Percentiles rank a stretch among this genome's conserved stretches.
phyloP scores from a whole-genome alignment of 2,797 vertebrate species.

The Eremophila alpestris region DNA sequence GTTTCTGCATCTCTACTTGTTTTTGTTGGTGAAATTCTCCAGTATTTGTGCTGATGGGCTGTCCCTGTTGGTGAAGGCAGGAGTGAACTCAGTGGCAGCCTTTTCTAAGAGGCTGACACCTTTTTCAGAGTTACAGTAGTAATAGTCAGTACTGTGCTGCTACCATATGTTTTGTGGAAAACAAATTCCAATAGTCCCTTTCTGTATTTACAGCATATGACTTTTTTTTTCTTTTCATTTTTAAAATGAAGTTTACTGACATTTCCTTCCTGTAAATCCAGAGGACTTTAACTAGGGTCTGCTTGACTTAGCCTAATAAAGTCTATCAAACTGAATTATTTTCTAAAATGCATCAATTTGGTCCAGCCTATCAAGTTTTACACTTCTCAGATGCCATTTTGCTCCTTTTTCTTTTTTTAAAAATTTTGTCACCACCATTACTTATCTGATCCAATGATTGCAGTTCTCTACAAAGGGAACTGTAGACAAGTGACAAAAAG shows the following conservation, averaged over 20 bases:
- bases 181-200: background rate
- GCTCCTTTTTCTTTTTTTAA: background rate
- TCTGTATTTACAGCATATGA: background rate
- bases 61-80: background rate
- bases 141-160: background rate
- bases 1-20: background rate
- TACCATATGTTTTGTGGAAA: background rate
- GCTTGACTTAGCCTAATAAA: background rate
- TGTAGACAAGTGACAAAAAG: background rate
- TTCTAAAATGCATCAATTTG: background rate
- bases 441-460: background rate
- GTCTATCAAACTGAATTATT: background rate
- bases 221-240: background rate
- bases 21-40: background rate
- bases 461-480: background rate
- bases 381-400: background rate
- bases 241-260: background rate
- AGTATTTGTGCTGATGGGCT: background rate
- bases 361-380: background rate
- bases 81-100: background rate
- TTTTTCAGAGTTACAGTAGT: background rate
- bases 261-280: background rate
- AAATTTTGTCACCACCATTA: background rate
- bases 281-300: background rate
- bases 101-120: background rate